Conservation (phyloP, 2,888 invertebrate genomes). For the Caenorhabditis imperialis region DNA sequence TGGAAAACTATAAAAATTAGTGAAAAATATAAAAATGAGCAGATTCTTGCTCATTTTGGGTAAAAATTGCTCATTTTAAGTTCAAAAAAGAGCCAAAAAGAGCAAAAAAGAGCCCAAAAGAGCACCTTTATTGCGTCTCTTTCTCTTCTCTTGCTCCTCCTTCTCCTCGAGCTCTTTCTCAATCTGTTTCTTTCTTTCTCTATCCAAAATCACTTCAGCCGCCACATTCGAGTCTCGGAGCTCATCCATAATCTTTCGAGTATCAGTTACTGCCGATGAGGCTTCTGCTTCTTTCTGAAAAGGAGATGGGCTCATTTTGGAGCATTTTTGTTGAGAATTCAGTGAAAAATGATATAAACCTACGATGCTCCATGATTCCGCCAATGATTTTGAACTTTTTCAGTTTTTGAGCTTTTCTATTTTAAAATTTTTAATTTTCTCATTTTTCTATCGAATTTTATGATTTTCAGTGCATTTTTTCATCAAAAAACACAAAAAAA, state of each 20-base stretch:
- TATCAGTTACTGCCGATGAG: constrained; percentile 54
- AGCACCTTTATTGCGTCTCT: constrained; percentile 82
- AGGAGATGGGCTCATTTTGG: background rate
- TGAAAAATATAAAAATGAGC: too few relatives aligned
- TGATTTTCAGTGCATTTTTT: too few relatives aligned
- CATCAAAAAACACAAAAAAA: background rate
- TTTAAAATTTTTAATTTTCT: too few relatives aligned
- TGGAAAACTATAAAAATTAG: too few relatives aligned
- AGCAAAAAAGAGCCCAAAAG: background rate
- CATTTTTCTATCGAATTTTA: too few relatives aligned
- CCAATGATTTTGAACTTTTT: too few relatives aligned
- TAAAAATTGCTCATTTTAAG: too few relatives aligned
- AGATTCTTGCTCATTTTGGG: too few relatives aligned
- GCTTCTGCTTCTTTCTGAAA: constrained; percentile 59
- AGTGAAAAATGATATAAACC: background rate
- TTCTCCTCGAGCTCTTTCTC: constrained; percentile 79
- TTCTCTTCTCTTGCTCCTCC: constrained; percentile 80
- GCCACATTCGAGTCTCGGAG: constrained; percentile 92
- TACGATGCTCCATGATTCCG: background rate
- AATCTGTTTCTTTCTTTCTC: constrained; percentile 83
- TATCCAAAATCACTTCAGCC: constrained; percentile 83
- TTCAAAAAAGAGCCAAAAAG: too few relatives aligned
- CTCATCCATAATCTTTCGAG: constrained; percentile 91
- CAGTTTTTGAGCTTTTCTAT: too few relatives aligned
- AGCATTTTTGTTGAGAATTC: too few relatives aligned